Evolutionary conservation across 2,888 invertebrate species (phyloP).

Genomic region (Desoria tigrina): DNA sequence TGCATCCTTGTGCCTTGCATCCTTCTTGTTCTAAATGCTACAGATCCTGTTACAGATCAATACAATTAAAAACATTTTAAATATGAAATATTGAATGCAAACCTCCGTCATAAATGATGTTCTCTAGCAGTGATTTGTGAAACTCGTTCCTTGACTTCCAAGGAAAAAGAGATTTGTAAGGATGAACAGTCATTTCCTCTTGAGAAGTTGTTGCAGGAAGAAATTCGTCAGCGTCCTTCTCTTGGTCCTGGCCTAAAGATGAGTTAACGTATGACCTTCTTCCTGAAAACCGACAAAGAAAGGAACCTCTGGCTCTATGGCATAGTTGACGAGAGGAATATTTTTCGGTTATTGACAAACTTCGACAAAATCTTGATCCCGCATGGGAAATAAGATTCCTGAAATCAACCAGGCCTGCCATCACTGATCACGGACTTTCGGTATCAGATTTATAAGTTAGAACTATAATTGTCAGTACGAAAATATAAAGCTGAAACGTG

Average conservation of each 20-base stretch:
- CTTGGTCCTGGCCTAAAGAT: too few relatives aligned
- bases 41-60: neutral
- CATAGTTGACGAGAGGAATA: too few relatives aligned
- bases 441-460: too few relatives aligned
- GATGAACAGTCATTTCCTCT: too few relatives aligned
- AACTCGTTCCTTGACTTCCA: conserved; percentile 48
- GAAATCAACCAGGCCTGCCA: too few relatives aligned
- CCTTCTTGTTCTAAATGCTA: neutral
- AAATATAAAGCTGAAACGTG: neutral
- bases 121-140: conserved; percentile 23
- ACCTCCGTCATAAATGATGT: conserved; percentile 30
- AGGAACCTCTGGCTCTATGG: neutral
- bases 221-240: too few relatives aligned
- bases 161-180: conserved; percentile 32
- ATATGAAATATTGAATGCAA: neutral
- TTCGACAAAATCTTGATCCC: too few relatives aligned
- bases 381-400: too few relatives aligned
- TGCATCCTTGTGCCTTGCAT: neutral
- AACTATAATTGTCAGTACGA: neutral
- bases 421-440: too few relatives aligned
- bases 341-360: too few relatives aligned
- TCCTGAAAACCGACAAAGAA: conserved; percentile 1
- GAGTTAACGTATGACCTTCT: too few relatives aligned
- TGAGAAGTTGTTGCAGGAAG: too few relatives aligned
- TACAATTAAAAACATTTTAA: neutral